These are phyloP conservation scores for Cataglyphis livida DNA, from an alignment of 2,888 invertebrate genomes.

Conservation along the genomic window DNA sequence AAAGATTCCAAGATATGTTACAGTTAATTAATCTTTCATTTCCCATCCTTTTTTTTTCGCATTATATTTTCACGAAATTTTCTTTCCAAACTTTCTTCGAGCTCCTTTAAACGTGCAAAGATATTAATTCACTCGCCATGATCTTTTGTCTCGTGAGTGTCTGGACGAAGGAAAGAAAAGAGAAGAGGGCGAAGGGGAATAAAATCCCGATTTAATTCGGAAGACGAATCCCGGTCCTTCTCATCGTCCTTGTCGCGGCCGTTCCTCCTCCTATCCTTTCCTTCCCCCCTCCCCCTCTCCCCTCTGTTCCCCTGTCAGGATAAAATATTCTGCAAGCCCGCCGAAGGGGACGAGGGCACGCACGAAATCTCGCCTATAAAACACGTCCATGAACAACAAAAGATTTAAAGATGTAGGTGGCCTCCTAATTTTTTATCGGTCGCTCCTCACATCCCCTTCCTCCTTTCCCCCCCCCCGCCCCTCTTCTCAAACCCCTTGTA, in stretches of 20 bases:
- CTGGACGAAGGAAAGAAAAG: slow-evolving; percentile 2
- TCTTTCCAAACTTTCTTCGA: background rate
- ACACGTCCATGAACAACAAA: slow-evolving; percentile 58
- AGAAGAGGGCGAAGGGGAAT: background rate
- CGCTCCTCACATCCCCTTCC: background rate
- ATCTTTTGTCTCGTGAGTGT: slow-evolving; percentile 62
- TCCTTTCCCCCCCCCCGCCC: too few species aligned
- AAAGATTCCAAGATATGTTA: background rate
- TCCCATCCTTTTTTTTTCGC: background rate
- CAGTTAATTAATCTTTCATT: background rate
- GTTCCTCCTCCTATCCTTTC: slow-evolving; percentile 5
- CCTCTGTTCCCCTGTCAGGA: slow-evolving; percentile 20
- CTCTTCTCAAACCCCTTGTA: background rate
- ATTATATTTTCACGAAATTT: background rate
- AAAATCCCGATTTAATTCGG: slow-evolving; percentile 69
- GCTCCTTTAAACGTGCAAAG: background rate
- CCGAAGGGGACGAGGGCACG: slow-evolving; percentile 31
- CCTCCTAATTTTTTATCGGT: slow-evolving; percentile 68
- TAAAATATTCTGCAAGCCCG: slow-evolving; percentile 67
- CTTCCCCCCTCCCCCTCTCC: background rate
- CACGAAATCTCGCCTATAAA: slow-evolving; percentile 47
- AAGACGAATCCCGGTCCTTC: slow-evolving; percentile 45
- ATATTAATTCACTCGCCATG: background rate
- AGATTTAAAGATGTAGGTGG: slow-evolving; percentile 68
- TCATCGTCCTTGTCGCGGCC: slow-evolving; percentile 47